Evolutionary conservation across 2,888 invertebrate genomes (phyloP), one percentile per base, ranked within the genome.

Genomic region (Galerucella calmariensis): DNA sequence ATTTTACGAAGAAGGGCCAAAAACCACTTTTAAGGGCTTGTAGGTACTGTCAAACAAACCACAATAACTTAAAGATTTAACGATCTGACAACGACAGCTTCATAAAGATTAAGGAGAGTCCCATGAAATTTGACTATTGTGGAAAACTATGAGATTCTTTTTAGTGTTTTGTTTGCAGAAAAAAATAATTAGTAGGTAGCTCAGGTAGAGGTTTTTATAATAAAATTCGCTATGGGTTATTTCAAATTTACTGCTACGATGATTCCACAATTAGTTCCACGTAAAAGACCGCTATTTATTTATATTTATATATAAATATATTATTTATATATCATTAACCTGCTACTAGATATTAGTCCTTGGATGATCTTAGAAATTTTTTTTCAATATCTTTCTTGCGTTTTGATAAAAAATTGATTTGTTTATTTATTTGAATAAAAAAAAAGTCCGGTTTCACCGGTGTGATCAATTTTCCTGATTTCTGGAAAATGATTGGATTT

Each of bases 1-100:
- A 73, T 78, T 79, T 79, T 78, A 79, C 78, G 78, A 69, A 72
- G 81, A 81, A 83, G 80, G 80, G 82, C 79, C 81, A 82, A 83
- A 82, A 84, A 82, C 81, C 79, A 81, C 77, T 77, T 81, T 82
- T 79, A 82, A 84, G 83, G 84, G 83, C 82, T 82, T 82, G 79
- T 81, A 82, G 83, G 83, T 83, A 81, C 82, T 85, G 85, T 86
- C 85, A 84, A 84, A 85, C 84, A 83, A 82, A 83, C 84, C 85
- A 83, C 85, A 85, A 86, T 86, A 86, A 85, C 83, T 86, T 83
- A 83, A 77, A 75, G 76, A 79, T 83, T 84, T 85, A 85, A 85
- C 84, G 84, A 82, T 78, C 51, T 63, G 76, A 74, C 75, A 71
- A 78, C 35, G 82, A 81, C 83, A 82, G 79, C 77, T 81, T 79